A percentile compares a stretch with the other conserved stretches of the same genome.
Evolutionary conservation across 2,113 vertebrate species (phyloP).

Genomic region (Petaurus breviceps): DNA sequence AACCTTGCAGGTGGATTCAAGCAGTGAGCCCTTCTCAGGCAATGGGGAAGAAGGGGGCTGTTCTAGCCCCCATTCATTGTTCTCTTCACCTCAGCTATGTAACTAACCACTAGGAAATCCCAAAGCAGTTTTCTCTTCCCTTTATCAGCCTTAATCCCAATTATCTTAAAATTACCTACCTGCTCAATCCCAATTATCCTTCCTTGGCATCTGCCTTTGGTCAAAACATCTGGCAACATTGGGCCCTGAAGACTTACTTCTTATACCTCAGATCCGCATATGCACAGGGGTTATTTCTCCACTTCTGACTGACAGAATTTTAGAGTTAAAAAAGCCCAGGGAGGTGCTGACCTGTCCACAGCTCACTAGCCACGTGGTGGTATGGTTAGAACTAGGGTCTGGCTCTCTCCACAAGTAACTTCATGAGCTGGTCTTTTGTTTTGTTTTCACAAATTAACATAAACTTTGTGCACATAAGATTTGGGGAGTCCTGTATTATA

Average conservation of each 20-base stretch:
- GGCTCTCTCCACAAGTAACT: not conserved
- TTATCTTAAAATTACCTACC: slow-evolving; percentile 74
- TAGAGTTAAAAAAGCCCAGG: not conserved
- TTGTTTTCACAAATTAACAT: not conserved
- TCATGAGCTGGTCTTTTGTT: not conserved
- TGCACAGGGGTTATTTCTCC: not conserved
- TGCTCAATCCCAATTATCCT: not conserved
- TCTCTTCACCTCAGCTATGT: too few species aligned
- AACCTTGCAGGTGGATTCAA: too few species aligned
- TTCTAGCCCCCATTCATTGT: too few species aligned
- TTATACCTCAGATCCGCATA: too few species aligned
- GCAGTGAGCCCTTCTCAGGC: too few species aligned
- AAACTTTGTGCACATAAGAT: not conserved
- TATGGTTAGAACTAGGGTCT: not conserved
- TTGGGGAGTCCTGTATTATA: not conserved
- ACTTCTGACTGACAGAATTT: not conserved
- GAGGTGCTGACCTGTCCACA: not conserved
- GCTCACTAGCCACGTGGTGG: not conserved
- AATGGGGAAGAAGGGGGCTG: too few species aligned
- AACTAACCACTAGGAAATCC: not conserved
- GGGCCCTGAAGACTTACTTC: too few species aligned
- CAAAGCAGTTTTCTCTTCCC: not conserved
- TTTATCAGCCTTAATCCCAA: not conserved
- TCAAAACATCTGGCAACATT: not conserved
- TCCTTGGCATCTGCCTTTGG: not conserved